Evolutionary conservation across 2,888 invertebrate species (phyloP).

Genomic region (Scaptomyza flava): DNA sequence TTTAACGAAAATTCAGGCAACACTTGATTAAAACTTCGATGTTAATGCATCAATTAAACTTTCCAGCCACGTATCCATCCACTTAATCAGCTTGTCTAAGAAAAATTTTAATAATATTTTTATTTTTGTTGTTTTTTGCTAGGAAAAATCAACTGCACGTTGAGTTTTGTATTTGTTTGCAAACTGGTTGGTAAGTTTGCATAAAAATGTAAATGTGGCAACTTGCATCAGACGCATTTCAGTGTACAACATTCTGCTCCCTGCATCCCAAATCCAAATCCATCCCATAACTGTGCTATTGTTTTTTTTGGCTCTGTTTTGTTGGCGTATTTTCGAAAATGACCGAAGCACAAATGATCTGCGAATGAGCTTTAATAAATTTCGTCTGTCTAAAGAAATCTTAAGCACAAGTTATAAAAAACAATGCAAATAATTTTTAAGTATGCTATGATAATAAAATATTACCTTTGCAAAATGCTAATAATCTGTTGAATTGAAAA

Average conservation of each 20-base stretch:
- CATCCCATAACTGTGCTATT: constrained; percentile 36
- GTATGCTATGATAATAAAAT: no score
- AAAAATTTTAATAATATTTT: background rate
- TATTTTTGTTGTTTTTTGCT: constrained; percentile 14
- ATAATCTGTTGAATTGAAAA: no score
- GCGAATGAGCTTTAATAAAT: background rate
- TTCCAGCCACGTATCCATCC: constrained; percentile 72
- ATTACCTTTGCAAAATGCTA: no score
- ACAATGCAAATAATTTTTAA: no score
- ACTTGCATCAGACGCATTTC: constrained; percentile 47
- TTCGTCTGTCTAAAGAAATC: no score
- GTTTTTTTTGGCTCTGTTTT: constrained; percentile 23
- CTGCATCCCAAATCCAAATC: constrained; percentile 6
- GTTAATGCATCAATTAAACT: constrained; percentile 45
- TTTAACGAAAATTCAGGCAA: background rate
- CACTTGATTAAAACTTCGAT: constrained; percentile 19
- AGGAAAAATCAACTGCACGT: constrained; percentile 47
- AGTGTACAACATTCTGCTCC: constrained; percentile 1
- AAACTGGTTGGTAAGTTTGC: constrained; percentile 22
- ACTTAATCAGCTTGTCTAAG: constrained; percentile 70
- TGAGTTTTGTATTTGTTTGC: constrained; percentile 40
- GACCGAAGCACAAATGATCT: constrained; percentile 9
- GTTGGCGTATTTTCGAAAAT: background rate
- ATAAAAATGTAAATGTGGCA: constrained; percentile 68
- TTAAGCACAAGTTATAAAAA: no score